Conservation (phyloP, 2,888 invertebrate genomes). For the Pristionchus japonicus region DNA sequence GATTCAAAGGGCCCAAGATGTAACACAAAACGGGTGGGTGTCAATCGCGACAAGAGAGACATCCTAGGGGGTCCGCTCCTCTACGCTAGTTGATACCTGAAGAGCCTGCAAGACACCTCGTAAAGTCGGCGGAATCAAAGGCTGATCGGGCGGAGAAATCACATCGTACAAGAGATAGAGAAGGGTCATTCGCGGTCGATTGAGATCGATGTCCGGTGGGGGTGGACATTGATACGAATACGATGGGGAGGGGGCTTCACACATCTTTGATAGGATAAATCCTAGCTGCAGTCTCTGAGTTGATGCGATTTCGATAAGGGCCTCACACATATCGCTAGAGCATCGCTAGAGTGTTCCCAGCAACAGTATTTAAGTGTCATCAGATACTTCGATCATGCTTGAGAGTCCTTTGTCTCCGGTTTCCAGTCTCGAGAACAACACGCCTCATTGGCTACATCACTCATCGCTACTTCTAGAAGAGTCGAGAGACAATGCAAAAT, state of each 20-base stretch:
- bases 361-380: neutral
- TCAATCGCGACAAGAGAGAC: neutral
- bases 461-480: neutral
- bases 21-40: constrained; percentile 11
- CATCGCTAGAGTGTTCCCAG: neutral
- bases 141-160: neutral
- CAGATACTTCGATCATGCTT: neutral
- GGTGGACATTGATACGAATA: neutral
- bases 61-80: constrained; percentile 17
- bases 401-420: neutral
- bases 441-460: neutral
- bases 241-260: neutral
- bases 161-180: neutral
- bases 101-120: neutral
- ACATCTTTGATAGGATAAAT: neutral
- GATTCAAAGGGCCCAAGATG: neutral
- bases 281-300: neutral
- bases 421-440: neutral
- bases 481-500: neutral
- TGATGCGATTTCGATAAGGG: no score
- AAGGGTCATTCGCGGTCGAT: constrained; percentile 39
- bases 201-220: neutral
- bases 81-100: neutral
- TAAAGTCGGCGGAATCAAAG: constrained; percentile 25
- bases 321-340: no score